Evolutionary conservation across 2,888 invertebrate genomes (phyloP), one percentile per base, ranked within the genome.

Genomic region (Ochropleura plecta): DNA sequence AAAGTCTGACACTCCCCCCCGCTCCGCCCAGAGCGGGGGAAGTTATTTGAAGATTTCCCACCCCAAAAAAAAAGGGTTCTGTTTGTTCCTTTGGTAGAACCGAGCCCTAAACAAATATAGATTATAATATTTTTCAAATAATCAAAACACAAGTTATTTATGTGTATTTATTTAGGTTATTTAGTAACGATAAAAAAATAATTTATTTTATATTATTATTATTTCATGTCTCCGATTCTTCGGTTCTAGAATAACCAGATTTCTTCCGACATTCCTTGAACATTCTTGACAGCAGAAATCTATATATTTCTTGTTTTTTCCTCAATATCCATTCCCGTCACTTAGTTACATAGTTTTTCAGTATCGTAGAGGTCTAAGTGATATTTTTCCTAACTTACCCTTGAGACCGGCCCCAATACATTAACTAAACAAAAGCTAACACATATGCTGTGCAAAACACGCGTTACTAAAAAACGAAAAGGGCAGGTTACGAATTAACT

Each of bases 381-480:
- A 70, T 73, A 57, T 55, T 44, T 72, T 66, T 53, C 70, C 66
- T 63, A 18, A 65, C 44, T 10, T 75, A 55, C 42, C 63, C 80
- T 76, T 73, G 70, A 80, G 68, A 5, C 51, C 10, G 20, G 64
- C 65, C 57, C 68, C 84, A 86, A 87, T 83, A 87, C 77, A 85
- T 87, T 78, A 85, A 66, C 64, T 64, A 51, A 80, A 84, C 86
- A 84, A 87, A 87, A 77, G 82, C 75, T 73, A 70, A 85, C 62
- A 85, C 76, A 84, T 68, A 81, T 66, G 80, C 70, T 73, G 46
- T 65, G 75, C 76, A 83, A 75, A 86, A 86, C 77, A 88, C 78
- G 79, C 76, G 80, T 85, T 81, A 83, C 73, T 84, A 84, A 88
- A 87, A 84, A 83, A 76, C 78, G 18, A 88, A 86, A 81, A 86